Percentiles rank a stretch among this genome's conserved stretches.
phyloP scores from a whole-genome alignment of 2,113 vertebrate genomes.

The Todiramphus saurophagus region DNA sequence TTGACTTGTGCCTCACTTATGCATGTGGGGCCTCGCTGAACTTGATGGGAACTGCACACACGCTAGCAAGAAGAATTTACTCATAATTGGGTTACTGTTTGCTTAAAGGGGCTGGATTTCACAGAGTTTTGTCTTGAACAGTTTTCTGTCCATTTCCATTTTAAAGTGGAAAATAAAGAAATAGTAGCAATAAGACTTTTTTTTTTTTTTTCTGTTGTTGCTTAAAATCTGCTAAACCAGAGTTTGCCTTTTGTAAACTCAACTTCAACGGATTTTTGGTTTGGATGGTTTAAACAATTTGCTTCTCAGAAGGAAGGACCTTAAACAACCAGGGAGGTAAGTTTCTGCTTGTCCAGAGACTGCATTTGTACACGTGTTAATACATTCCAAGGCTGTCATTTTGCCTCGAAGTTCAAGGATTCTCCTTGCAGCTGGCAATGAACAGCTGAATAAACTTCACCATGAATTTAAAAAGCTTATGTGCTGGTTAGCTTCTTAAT shows the following conservation, averaged over 20 bases:
- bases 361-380: background rate
- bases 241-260: background rate
- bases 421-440: constrained; percentile 1
- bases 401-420: background rate
- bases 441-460: constrained; percentile 23
- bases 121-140: background rate
- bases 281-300: background rate
- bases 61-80: constrained; percentile 32
- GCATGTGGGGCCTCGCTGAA: constrained; percentile 48
- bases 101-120: constrained; percentile 1
- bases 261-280: background rate
- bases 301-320: background rate
- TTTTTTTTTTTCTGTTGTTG: background rate
- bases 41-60: constrained; percentile 55
- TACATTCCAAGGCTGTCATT: background rate
- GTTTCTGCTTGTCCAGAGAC: background rate
- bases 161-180: background rate
- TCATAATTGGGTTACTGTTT: constrained; percentile 16
- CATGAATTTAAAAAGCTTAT: background rate
- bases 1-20: constrained; percentile 55
- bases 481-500: background rate
- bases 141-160: background rate
- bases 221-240: background rate
- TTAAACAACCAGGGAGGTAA: background rate
- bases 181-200: background rate